Base-by-base conservation (phyloP, 1,140 invertebrate species). In the Ceratoteleas bidentatus region DNA sequence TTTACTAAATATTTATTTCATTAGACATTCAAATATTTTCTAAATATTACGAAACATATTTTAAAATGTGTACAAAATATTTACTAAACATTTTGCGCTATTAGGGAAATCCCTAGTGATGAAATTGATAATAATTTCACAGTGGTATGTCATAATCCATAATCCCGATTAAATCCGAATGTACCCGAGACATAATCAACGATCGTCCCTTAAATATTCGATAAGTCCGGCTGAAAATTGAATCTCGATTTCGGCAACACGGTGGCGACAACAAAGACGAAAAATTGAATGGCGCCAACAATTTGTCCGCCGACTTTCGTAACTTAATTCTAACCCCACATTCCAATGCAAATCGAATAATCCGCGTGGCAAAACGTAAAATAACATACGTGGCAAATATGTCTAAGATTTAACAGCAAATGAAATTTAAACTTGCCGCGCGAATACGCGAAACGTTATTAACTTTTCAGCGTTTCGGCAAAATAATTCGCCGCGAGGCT, bases 341-440 rank as follows among this genome's bases (percentile, higher is more conserved):
- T 43, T 61, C 53, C 43, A 50, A 72, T 72, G 53, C 49, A 53
- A 54, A 72, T 72, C 53, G 15, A 58, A 58, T 72, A 61, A 60
- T 53, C 13, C 34, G 13, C 68, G 32, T 13, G n/a, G 45, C 45
- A 49, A 72, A 61, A 53, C 53, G 6, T 33, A 49, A 38, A 61
- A 61, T 57, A 72, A 61, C 38, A 33, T 52, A 2, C 57, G 53
- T 15, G 9, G 68, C 53, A 72, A 61, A 43, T 61, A 54, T 45
- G 38, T 34, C 49, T 61, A 72, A 72, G 68, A 57, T 72, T 72
- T 72, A 72, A 72, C 47, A n/a, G 36, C n/a, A 54, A 33, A 72
- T 72, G 52, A 72, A 72, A 72, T 61, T 45, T 72, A 36, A 69
- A 69, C 43, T 58, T 50, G 32, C 49, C n/a, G 11, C 38, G 32